Conservation (phyloP, 37 sponge, comb jelly and placozoan species). For the Sycon ciliatum region DNA sequence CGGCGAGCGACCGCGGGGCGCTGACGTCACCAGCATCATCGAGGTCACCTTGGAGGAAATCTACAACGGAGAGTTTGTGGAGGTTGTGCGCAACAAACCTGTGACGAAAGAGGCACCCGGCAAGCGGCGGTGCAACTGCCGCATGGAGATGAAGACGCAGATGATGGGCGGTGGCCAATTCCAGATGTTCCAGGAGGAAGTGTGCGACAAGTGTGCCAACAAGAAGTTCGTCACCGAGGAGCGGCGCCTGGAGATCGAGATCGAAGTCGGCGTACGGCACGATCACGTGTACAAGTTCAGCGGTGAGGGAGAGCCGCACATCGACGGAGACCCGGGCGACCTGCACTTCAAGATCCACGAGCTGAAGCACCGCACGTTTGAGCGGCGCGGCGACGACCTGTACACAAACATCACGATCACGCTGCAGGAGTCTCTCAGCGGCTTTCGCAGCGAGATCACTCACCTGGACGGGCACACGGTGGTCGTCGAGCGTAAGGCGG, state of each 20-base stretch:
- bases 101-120: conserved; percentile 73
- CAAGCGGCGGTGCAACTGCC: conserved; percentile 84
- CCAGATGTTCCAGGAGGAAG: conserved; percentile 92
- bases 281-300: conserved; percentile 82
- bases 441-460: conserved; percentile 70
- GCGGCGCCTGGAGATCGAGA: conserved; percentile 77
- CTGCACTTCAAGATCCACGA: conserved; percentile 75
- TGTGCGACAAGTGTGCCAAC: conserved; percentile 95
- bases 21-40: conserved; percentile 58
- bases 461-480: conserved; percentile 96
- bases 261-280: conserved; percentile 91
- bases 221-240: conserved; percentile 74
- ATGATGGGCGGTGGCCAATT: conserved; percentile 84
- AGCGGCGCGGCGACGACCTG: conserved; percentile 82
- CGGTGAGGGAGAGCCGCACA: conserved; percentile 91
- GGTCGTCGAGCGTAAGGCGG: conserved; percentile 60
- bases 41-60: conserved; percentile 79
- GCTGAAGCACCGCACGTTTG: conserved; percentile 69
- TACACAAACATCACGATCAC: conserved; percentile 91
- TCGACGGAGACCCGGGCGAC: conserved; percentile 96
- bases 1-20: conserved; percentile 61
- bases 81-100: conserved; percentile 69
- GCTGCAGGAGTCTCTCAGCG: conserved; percentile 86
- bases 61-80: conserved; percentile 71
- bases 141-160: conserved; percentile 87